Conservation (phyloP, 30 jellyfish, hydroid and myxozoan species). For the Turritopsis rubra region DNA sequence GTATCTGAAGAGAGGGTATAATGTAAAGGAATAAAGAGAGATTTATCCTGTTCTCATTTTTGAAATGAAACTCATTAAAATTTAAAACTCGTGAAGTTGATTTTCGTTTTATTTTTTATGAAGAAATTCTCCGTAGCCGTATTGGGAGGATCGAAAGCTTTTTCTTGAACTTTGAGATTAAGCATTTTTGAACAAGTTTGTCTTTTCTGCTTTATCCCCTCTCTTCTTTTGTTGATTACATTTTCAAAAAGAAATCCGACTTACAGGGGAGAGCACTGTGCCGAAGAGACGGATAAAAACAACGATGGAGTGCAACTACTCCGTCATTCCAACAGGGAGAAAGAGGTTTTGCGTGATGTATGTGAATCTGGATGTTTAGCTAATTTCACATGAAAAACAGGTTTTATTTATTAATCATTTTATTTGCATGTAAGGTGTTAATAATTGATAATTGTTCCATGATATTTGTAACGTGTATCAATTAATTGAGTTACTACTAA, state of each 20-base stretch:
- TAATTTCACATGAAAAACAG: neutral
- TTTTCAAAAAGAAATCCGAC: too few relatives aligned
- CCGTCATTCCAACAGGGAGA: neutral
- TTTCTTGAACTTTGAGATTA: neutral
- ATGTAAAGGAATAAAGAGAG: neutral
- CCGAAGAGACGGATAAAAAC: neutral
- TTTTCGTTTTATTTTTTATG: neutral
- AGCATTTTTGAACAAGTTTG: neutral
- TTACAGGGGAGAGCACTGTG: neutral
- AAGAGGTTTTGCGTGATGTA: neutral
- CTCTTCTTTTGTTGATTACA: neutral
- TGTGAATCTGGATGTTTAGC: neutral
- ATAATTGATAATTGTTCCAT: neutral
- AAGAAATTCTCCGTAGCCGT: neutral
- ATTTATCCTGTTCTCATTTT: neutral
- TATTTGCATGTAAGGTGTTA: neutral
- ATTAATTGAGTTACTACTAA: neutral
- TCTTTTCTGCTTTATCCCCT: neutral
- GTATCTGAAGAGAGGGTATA: neutral
- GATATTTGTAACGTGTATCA: neutral
- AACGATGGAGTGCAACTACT: neutral
- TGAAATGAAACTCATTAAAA: neutral
- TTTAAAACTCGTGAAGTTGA: neutral
- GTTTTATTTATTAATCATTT: neutral
- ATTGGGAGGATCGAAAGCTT: neutral